phyloP scores from a whole-genome alignment of 2,888 invertebrate genomes.

The Clostera curtula region DNA sequence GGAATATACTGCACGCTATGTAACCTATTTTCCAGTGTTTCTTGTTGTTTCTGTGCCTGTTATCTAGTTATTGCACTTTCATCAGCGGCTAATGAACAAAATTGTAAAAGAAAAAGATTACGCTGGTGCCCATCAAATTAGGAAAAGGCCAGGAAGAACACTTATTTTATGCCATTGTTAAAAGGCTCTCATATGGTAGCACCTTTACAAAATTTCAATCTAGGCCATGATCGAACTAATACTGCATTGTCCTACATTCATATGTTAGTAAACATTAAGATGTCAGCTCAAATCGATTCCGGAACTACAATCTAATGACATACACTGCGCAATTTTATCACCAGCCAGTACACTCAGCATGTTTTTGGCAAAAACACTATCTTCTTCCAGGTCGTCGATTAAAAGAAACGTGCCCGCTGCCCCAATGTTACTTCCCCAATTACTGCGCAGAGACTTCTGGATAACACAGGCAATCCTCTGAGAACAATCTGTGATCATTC shows the following conservation, averaged over 20 bases:
- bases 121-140: too few species aligned
- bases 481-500: conserved; percentile 57
- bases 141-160: too few species aligned
- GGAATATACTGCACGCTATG: too few species aligned
- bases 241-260: conserved; percentile 37
- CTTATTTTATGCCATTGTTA: too few species aligned
- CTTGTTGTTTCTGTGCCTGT: too few species aligned
- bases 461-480: conserved; percentile 59
- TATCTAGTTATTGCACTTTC: too few species aligned
- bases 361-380: conserved; percentile 51
- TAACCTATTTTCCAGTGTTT: too few species aligned
- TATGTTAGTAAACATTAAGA: conserved; percentile 39
- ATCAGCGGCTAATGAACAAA: too few species aligned
- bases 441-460: conserved; percentile 39
- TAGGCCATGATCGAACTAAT: conserved; percentile 31
- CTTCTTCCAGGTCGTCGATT: conserved; percentile 57
- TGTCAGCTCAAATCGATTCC: conserved; percentile 66
- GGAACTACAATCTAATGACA: conserved; percentile 63
- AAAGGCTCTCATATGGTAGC: too few species aligned
- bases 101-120: too few species aligned
- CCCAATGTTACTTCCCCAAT: conserved; percentile 55
- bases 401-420: conserved; percentile 56
- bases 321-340: conserved; percentile 63
- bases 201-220: conserved; percentile 24
- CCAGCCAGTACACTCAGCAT: conserved; percentile 57